Conservation (phyloP, 2,888 invertebrate genomes). For the Lithosia quadra region DNA sequence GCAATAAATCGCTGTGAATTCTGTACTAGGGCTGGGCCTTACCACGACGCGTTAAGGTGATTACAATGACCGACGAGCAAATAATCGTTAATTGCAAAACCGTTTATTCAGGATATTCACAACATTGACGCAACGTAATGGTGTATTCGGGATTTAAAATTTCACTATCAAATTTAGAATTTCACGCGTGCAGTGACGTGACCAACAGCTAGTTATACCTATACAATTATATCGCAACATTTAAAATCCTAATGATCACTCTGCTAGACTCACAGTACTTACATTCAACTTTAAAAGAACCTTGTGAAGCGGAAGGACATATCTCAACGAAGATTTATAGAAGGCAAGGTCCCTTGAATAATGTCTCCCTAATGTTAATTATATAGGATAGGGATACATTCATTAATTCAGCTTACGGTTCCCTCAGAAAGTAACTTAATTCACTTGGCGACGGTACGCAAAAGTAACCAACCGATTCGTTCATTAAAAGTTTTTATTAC, state of each 20-base stretch:
- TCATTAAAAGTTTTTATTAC: constrained; percentile 12
- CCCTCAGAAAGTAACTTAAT: constrained; percentile 40
- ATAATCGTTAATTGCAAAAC: too few relatives aligned
- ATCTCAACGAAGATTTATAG: constrained; percentile 47
- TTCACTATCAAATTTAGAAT: too few relatives aligned
- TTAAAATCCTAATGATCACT: background rate
- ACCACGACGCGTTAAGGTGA: too few relatives aligned
- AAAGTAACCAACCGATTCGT: constrained; percentile 8
- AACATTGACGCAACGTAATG: too few relatives aligned
- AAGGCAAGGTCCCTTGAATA: constrained; percentile 50
- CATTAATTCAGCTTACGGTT: constrained; percentile 50
- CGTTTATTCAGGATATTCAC: too few relatives aligned
- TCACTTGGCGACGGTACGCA: constrained; percentile 3
- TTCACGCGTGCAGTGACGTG: too few relatives aligned
- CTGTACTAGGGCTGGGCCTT: too few relatives aligned
- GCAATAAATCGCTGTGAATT: too few relatives aligned
- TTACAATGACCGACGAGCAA: too few relatives aligned
- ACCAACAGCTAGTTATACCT: too few relatives aligned
- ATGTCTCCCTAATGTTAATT: constrained; percentile 59
- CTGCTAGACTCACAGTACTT: background rate
- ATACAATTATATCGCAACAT: background rate
- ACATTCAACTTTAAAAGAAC: constrained; percentile 8
- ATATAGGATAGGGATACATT: constrained; percentile 52
- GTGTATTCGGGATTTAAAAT: too few relatives aligned
- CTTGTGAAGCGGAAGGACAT: constrained; percentile 28